These are phyloP conservation scores for Phengaris arion DNA, from an alignment of 2,888 invertebrate genomes.

Conservation along the genomic window DNA sequence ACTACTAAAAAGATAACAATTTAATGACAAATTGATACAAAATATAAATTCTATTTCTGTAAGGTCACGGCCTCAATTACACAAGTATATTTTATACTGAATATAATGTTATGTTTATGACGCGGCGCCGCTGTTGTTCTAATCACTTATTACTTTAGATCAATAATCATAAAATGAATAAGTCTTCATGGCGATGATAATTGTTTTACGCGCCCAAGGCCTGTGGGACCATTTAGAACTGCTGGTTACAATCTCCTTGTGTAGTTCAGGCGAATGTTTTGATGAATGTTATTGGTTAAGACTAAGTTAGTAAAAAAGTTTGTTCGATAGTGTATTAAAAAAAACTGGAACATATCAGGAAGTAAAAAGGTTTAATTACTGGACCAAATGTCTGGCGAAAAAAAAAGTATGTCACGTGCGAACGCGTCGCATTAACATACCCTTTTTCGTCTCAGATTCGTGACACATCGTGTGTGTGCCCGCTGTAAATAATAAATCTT, in stretches of 20 bases:
- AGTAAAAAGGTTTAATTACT: constrained; percentile 44
- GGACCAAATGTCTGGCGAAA: constrained; percentile 48
- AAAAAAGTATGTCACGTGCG: constrained; percentile 68
- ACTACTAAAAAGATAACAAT: background rate
- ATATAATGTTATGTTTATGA: background rate
- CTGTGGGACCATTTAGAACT: background rate
- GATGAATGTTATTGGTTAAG: background rate
- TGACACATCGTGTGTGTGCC: constrained; percentile 77
- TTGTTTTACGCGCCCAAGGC: constrained; percentile 9
- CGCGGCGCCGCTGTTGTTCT: background rate
- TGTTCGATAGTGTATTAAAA: no score
- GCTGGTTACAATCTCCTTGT: background rate
- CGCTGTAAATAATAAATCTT: constrained; percentile 78
- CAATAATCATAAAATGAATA: constrained; percentile 23
- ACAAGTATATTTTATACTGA: no score
- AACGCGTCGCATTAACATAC: constrained; percentile 69
- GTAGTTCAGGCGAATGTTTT: no score
- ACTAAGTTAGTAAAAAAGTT: no score
- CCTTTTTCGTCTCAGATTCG: constrained; percentile 72
- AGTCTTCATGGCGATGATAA: background rate
- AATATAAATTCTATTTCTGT: constrained; percentile 21
- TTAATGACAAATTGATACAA: constrained; percentile 12
- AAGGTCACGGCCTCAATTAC: constrained; percentile 1
- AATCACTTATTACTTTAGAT: constrained; percentile 13
- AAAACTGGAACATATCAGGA: constrained; percentile 38